Evolutionary conservation across 2,113 vertebrate species (phyloP), one percentile per base, ranked within the genome.

Genomic region (Lanius collurio): DNA sequence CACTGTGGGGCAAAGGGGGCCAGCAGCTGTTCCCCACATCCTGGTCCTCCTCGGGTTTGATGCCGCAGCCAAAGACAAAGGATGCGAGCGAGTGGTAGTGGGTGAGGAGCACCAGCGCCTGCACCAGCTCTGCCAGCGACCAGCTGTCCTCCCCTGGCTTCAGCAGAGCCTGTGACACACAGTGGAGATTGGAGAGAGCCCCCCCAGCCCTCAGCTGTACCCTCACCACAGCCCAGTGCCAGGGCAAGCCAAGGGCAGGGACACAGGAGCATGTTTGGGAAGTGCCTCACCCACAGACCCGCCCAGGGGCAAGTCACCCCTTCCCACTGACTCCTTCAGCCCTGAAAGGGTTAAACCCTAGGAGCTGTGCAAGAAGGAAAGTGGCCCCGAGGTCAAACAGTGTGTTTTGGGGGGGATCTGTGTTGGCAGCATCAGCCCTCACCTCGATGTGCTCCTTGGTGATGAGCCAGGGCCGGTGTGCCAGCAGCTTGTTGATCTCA

Each of bases 381-480:
- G 11, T 6, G 22, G 21, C n/a, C 39, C 33, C 3, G 13, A 68
- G 31, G 16, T 26, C 9, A 41, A 11, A 11, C 8, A 10, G 13
- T 4, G 15, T 11, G 22, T 7, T 57, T 3, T 24, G 18, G 24
- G 46, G 17, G 16, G 14, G 6, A 18, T 33, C 37, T 14, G 10
- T 4, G 1, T 44, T 8, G 0, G 24, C 52, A 80, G 65, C 81
- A 44, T 13, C 60, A 15, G 42, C 64, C 30, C 96, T 97, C 83
- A 99, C 99, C 98, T 99, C 98, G 28, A 99, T 99, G 95, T 99
- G 99, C 86, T 99, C 98, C 97, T 99, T 99, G 41, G 98, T 99
- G 97, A 99, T 96, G 67, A 99, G 98, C 99, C 99, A 99, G 3
- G 99, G 99, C 57, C 99, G 97, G 97, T 99, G 99, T 0, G 99